Percentiles rank a stretch among this genome's conserved stretches.
Evolutionary conservation across 1,140 invertebrate genomes (phyloP).

Genomic region (Euwallacea similis): DNA sequence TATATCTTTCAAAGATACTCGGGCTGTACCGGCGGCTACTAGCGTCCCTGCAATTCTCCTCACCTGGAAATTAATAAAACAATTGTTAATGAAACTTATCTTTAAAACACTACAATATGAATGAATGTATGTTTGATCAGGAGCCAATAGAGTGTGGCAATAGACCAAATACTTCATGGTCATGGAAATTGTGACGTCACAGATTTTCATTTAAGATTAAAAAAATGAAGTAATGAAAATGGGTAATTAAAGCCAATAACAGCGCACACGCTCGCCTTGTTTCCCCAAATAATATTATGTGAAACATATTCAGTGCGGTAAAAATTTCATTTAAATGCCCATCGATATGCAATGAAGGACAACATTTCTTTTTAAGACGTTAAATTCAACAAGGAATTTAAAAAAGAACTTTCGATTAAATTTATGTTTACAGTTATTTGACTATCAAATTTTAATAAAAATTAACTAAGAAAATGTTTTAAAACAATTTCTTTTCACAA

Average conservation of each 20-base stretch:
- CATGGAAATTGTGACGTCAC: neutral
- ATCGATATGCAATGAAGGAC: no score
- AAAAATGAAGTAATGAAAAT: neutral
- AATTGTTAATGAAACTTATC: conserved; percentile 1
- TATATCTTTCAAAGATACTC: conserved; percentile 63
- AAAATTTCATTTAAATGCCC: no score
- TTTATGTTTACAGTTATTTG: no score
- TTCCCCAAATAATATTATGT: no score
- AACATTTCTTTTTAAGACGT: no score
- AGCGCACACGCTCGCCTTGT: no score
- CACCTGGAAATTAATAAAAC: conserved; percentile 59
- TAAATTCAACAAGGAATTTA: no score
- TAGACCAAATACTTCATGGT: neutral
- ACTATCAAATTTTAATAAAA: no score
- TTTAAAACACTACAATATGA: neutral
- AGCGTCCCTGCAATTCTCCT: conserved; percentile 71
- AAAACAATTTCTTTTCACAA: no score
- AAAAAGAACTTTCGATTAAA: no score
- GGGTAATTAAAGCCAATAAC: neutral
- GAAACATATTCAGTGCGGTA: no score
- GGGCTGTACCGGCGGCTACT: conserved; percentile 60
- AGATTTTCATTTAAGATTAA: neutral
- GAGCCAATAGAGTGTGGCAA: neutral
- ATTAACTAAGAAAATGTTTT: no score
- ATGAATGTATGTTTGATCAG: neutral